Base-by-base conservation (phyloP, 2,113 vertebrate species). In the Corydoras maculifer region DNA sequence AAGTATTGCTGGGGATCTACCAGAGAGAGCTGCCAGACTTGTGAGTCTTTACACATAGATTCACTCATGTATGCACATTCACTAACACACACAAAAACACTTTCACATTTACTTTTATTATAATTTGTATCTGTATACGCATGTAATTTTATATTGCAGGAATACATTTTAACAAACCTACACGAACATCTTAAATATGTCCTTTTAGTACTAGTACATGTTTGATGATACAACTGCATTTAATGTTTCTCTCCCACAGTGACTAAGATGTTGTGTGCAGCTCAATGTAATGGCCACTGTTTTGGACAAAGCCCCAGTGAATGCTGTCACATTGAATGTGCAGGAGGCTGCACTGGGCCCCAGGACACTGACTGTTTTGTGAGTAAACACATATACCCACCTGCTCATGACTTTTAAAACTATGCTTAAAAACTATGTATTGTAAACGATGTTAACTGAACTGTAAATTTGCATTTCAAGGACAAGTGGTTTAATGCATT, bases 261-360 rank as follows among this genome's bases (percentile, higher is more conserved):
- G 86, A 96, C 94, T 5, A 96, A 95, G 87, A 93, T 88, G 0
- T 91, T 96, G 82, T 97, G 94, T 58, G 94, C 94, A 3, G 91
- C 91, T 5, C 94, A 98, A 80, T 97, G 94, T 79, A 95, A 94
- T 1, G 86, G 91, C 14, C 92, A 93, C 73, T 98, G 95, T 84
- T 98, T 96, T 62, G 94, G 94, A n/a, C 82, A 70, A 53, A 90
- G 83, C 63, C 94, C 93, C 10, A 92, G 88, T 30, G 91, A 96
- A 77, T 98, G 95, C 75, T 98, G 95, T 78, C 94, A 97, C 9
- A 91, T 87, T 8, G 94, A 96, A 77, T 98, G 95, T 65, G 95
- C 94, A 0, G 94, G 94, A 13, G 95, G 94, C 65, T 98, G 95
- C 83, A 91, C 84, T 0, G 94, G 94, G 2, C 88, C 92, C 0